Percentiles rank a stretch among this genome's conserved stretches.
These are phyloP conservation scores for Drosophila ercepeae DNA, from an alignment of 1,140 invertebrate species.

Conservation along the genomic window DNA sequence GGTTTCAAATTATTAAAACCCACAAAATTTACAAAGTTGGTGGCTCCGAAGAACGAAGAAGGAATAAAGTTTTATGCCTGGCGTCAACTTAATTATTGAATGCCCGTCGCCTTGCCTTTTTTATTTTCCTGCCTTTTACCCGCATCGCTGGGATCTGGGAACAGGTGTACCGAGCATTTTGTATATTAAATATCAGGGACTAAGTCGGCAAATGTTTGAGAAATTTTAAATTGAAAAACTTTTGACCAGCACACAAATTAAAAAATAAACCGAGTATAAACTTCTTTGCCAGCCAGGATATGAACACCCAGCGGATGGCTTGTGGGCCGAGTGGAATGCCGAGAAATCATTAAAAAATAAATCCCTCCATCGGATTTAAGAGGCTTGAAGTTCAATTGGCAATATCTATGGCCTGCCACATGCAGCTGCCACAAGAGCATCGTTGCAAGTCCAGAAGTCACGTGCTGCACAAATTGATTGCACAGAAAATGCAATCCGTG, in stretches of 20 bases:
- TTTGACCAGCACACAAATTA: conserved; percentile 70
- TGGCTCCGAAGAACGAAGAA: neutral
- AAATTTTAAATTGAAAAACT: conserved; percentile 82
- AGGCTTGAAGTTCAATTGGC: conserved; percentile 45
- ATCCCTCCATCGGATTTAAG: conserved; percentile 39
- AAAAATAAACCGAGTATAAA: conserved; percentile 72
- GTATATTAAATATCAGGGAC: conserved; percentile 74
- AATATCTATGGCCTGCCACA: conserved; percentile 53
- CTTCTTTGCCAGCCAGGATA: conserved; percentile 34
- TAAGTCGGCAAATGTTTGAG: conserved; percentile 50
- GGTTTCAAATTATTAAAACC: conserved; percentile 55
- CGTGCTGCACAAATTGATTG: conserved; percentile 60
- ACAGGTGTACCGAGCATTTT: conserved; percentile 68
- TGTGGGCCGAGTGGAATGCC: neutral
- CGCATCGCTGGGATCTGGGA: conserved; percentile 29
- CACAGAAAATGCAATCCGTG: conserved; percentile 26
- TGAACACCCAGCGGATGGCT: neutral
- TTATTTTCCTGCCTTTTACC: conserved; percentile 4
- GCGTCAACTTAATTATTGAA: conserved; percentile 80
- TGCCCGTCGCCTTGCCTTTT: conserved; percentile 44
- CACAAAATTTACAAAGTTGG: conserved; percentile 52
- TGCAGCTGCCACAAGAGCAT: conserved; percentile 28
- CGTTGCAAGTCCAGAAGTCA: conserved; percentile 50
- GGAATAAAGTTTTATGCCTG: conserved; percentile 61
- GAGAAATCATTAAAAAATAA: conserved; percentile 19